Base-by-base conservation (phyloP, 1,140 invertebrate genomes). In the Conopomorpha cramerella region DNA sequence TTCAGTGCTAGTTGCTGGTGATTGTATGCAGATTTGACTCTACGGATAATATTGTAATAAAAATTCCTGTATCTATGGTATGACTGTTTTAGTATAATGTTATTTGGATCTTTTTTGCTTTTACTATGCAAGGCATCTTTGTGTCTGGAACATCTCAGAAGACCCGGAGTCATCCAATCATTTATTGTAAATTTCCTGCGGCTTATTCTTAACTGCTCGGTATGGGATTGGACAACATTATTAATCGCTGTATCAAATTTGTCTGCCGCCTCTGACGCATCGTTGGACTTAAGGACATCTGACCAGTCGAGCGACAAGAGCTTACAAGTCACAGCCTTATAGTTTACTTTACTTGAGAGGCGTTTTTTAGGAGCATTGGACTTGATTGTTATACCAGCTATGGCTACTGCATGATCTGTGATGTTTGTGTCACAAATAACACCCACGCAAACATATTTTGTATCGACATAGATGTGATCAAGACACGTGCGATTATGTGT, bases 131-230 rank as follows among this genome's bases (percentile, higher is more conserved):
- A 11, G 4, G 14, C 18, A 23, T 34, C 32, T 16, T 18, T 34
- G 6, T 34, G 10, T 11, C 11, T 19, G 10, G 16, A 12, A 4
- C 16, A 33, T n/a, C 17, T 10, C 10, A 34, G 1, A 12, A 34
- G 16, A 2, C 23, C 34, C 10, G 25, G 34, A 8, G 34, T 36
- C 8, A 36, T 36, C 25, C 34, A 36, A 1, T 23, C 25, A 7
- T 36, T 36, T 4, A 36, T 12, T 3, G 4, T 36, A 29, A 23
- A 23, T 23, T 23, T 23, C 10, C 19, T 4, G 10, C 19, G 19
- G 10, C 19, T 23, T 6, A 23, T 23, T 10, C 10, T 23, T 23
- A 23, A 6, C 10, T 23, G 19, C 10, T 23, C 19, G 4, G 19
- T 23, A 23, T 23, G 4, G 4, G 4, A 10, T 23, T 23, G 4